Conservation (phyloP, 2,797 vertebrate genomes). For the Gymnocypris eckloni region DNA sequence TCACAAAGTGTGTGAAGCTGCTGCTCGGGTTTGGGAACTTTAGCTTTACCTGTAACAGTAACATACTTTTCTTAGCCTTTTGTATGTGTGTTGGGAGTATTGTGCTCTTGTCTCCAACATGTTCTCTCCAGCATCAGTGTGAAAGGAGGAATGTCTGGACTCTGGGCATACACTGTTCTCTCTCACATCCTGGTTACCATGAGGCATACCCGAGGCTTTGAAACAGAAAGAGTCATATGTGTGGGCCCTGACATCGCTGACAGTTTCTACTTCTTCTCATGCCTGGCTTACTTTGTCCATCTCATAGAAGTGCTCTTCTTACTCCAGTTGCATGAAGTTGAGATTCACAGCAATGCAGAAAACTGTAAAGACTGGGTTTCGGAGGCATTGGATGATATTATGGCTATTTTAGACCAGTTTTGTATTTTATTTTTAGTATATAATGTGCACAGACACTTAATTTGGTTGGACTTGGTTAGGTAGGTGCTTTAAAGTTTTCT, state of each 20-base stretch:
- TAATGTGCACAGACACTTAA: neutral
- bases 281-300: neutral
- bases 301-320: neutral
- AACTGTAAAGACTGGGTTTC: neutral
- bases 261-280: neutral
- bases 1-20: slow-evolving; percentile 36
- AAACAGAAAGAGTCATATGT: slow-evolving; percentile 72
- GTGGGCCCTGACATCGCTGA: slow-evolving; percentile 39
- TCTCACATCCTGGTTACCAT: slow-evolving; percentile 75
- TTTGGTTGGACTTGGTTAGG: neutral
- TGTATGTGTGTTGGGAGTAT: slow-evolving; percentile 37
- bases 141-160: slow-evolving; percentile 67
- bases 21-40: neutral
- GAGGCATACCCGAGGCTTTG: slow-evolving; percentile 76
- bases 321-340: neutral
- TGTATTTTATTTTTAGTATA: neutral
- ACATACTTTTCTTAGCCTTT: neutral
- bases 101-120: slow-evolving; percentile 63
- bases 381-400: neutral
- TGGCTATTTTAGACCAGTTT: neutral
- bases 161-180: slow-evolving; percentile 70
- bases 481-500: neutral
- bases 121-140: slow-evolving; percentile 63
- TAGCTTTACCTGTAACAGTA: neutral
- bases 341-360: neutral